A percentile compares a stretch with the other conserved stretches of the same genome.
These are phyloP conservation scores for Kradibia gibbosae DNA, from an alignment of 1,140 invertebrate species.

Conservation along the genomic window DNA sequence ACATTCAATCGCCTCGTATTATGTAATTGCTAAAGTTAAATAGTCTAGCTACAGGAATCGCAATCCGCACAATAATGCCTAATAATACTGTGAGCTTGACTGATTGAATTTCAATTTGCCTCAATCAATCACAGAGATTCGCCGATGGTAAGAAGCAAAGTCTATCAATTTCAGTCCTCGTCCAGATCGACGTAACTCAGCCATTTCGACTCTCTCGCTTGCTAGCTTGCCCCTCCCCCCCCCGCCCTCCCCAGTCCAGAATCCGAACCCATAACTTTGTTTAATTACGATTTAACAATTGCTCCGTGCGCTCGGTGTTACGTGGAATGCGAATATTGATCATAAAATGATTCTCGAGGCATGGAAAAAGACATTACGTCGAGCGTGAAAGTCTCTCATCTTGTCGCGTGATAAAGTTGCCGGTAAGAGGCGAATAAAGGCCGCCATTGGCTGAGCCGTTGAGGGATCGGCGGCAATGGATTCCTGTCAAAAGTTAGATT, in stretches of 20 bases:
- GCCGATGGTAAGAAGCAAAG: constrained; percentile 16
- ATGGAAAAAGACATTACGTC: background rate
- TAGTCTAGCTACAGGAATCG: background rate
- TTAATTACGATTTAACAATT: constrained; percentile 41
- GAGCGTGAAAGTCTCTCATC: constrained; percentile 7
- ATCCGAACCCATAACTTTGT: constrained; percentile 9
- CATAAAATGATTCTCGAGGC: background rate
- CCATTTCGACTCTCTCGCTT: background rate
- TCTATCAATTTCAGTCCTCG: constrained; percentile 17
- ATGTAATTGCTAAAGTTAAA: background rate
- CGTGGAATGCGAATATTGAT: background rate
- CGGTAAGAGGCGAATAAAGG: constrained; percentile 15
- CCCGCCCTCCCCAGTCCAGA: background rate
- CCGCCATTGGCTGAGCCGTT: background rate
- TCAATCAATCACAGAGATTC: constrained; percentile 9
- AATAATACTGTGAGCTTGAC: background rate
- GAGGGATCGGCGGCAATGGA: background rate
- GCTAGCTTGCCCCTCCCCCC: background rate
- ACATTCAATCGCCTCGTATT: no score
- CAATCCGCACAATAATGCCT: background rate
- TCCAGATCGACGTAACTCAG: background rate
- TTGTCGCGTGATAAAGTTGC: constrained; percentile 18
- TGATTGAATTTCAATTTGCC: constrained; percentile 25
- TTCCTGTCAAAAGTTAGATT: constrained; percentile 53
- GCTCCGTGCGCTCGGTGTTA: background rate